Percentiles rank a stretch among this genome's conserved stretches.
Conservation (phyloP, 2,113 vertebrate genomes). For the Phalacrocorax carbo region DNA sequence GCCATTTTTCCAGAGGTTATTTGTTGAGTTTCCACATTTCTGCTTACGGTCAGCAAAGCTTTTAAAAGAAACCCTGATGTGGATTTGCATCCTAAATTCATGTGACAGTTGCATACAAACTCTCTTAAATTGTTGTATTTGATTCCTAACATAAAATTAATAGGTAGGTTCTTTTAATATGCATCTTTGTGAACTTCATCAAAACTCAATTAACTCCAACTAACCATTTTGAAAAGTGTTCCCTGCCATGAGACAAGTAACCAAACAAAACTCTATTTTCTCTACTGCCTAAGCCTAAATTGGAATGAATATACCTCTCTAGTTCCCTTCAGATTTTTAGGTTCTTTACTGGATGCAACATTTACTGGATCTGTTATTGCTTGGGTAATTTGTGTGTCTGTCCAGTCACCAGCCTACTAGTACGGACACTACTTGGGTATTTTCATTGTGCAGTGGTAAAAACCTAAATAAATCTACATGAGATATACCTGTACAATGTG, state of each 20-base stretch:
- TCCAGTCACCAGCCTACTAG: background rate
- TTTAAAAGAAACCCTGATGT: background rate
- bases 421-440: background rate
- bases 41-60: background rate
- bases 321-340: background rate
- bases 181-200: background rate
- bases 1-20: background rate
- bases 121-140: background rate
- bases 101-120: background rate
- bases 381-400: background rate
- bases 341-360: background rate
- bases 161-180: background rate
- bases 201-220: background rate
- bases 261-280: background rate
- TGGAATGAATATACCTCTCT: background rate
- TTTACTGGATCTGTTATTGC: background rate
- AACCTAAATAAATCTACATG: background rate
- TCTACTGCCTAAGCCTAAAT: constrained; percentile 28
- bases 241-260: background rate
- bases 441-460: background rate
- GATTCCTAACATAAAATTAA: background rate
- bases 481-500: background rate
- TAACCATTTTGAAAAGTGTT: background rate
- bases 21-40: background rate
- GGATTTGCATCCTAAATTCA: background rate